A percentile compares a stretch with the other conserved stretches of the same genome.
Conservation (phyloP, 2,797 vertebrate genomes). For the Diceros bicornis region DNA sequence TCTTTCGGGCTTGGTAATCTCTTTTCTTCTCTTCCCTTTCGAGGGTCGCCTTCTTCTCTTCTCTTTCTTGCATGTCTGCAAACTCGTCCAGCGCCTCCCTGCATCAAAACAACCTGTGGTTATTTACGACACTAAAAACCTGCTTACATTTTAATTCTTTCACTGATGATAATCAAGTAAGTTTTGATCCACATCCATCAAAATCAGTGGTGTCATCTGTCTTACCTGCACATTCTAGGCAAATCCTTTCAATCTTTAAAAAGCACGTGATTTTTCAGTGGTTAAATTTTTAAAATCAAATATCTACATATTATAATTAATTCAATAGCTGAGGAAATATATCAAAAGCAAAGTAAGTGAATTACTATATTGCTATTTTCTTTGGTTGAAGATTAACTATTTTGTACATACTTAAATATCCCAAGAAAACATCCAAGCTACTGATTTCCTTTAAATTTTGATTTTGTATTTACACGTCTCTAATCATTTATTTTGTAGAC, state of each 20-base stretch:
- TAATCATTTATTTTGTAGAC: conserved; percentile 41
- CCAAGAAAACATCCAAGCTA: neutral
- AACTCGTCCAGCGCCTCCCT: conserved; percentile 94
- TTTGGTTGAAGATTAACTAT: neutral
- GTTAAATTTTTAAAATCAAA: conserved; percentile 30
- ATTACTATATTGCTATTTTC: neutral
- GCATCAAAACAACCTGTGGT: conserved; percentile 77
- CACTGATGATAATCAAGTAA: conserved; percentile 12
- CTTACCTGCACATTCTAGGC: neutral
- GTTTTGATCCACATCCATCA: conserved; percentile 60
- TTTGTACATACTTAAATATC: conserved; percentile 5
- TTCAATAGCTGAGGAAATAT: neutral
- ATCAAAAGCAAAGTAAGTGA: neutral
- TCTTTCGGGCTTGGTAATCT: conserved; percentile 92
- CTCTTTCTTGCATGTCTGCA: conserved; percentile 90
- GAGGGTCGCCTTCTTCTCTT: conserved; percentile 89
- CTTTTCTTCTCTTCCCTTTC: conserved; percentile 91
- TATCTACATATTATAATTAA: neutral
- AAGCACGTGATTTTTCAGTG: conserved; percentile 18
- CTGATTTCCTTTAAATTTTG: conserved; percentile 17
- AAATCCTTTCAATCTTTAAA: neutral
- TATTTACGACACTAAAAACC: conserved; percentile 65
- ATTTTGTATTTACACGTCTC: conserved; percentile 24
- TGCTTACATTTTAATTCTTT: conserved; percentile 50
- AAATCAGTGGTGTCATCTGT: neutral